Conservation (phyloP, 2,113 vertebrate species). For the Gopherus evgoodei region DNA sequence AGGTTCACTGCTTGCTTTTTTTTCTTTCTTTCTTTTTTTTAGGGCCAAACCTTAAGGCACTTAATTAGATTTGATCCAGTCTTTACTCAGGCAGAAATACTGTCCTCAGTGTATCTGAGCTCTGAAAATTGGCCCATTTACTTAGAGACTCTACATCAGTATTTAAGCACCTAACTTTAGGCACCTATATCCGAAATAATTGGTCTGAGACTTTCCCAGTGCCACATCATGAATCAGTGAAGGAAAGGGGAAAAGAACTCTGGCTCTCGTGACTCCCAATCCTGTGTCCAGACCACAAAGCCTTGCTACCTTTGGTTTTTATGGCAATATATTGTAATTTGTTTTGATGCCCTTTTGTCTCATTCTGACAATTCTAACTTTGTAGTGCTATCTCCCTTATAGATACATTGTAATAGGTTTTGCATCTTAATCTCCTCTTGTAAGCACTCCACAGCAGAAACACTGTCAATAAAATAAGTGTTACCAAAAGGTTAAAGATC, state of each 20-base stretch:
- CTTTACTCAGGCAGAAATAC: neutral
- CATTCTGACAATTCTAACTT: neutral
- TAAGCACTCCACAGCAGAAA: conserved; percentile 3
- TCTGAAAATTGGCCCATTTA: neutral
- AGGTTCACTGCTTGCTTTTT: neutral
- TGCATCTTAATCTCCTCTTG: neutral
- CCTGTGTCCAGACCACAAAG: neutral
- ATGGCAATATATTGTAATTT: neutral
- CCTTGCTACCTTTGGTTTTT: neutral
- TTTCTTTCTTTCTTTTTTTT: neutral
- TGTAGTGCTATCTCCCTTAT: conserved; percentile 15
- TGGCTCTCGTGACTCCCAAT: neutral
- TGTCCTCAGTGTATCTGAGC: neutral
- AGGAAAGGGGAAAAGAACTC: accelerated
- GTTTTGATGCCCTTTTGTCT: neutral
- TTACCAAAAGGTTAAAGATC: neutral
- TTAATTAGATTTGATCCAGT: neutral
- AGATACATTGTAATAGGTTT: neutral
- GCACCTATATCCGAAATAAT: neutral
- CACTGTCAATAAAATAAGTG: neutral
- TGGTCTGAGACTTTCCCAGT: neutral
- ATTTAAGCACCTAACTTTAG: neutral
- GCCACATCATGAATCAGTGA: neutral
- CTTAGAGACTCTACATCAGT: neutral
- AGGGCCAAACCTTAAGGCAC: neutral